Evolutionary conservation across 1,140 invertebrate genomes (phyloP), one percentile per base, ranked within the genome.

Genomic region (Drosophila takahashii): DNA sequence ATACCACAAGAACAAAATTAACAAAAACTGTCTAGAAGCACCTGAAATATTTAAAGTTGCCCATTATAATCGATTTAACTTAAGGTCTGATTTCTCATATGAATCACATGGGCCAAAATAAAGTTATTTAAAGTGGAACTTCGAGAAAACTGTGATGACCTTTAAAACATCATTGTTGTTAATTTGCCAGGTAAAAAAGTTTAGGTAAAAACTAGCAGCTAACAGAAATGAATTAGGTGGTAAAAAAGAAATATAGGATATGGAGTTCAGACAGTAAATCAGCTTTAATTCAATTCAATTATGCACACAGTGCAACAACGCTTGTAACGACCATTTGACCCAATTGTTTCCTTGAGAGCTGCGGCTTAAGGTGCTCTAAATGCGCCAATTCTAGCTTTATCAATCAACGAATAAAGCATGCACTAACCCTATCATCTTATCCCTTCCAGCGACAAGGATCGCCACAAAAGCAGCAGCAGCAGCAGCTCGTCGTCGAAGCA

Each of bases 401-500:
- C 1, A 37, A n/a, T 8, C 13, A 5, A 15, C 11, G 10, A 26
- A 22, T 0, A 10, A 9, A 13, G 0, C n/a, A 5, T 15, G 0
- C 44, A 16, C n/a, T 54, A 47, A 52, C 1, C 27, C 9, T 27
- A 22, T 22, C 8, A 7, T 11, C 5, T 27, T 18, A 7, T 54
- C 2, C n/a, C 3, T 22, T 52, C 41, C 62, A 92, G 90, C 58
- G 91, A 92, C 64, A 81, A 93, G 73, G 83, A 92, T 47, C 94
- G 93, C 50, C 93, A 94, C 65, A 93, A 77, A 42, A 85, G 81
- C 47, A 77, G 79, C 58, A 85, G 81, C 47, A 77, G 79, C 58
- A 92, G 89, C 73, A 90, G 81, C 47, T 76, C 71, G 18, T 76
- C 72, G 62, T 89, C 90, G 15, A 91, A 91, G 52, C 84, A 92